phyloP scores from a whole-genome alignment of 2,797 vertebrate genomes.

The Epinephelus awoara region DNA sequence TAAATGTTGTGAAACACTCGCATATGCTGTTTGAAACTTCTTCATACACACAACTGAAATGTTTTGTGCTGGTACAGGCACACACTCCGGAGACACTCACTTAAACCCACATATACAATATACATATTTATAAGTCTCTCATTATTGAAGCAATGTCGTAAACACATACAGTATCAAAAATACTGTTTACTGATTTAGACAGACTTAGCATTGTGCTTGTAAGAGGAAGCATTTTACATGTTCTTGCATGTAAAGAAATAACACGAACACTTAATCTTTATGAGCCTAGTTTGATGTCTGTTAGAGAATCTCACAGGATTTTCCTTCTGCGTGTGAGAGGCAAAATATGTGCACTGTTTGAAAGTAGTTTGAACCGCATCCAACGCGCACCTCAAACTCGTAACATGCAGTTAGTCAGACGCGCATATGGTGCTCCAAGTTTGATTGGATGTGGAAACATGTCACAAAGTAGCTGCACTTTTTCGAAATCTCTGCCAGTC shows the following conservation, averaged over 20 bases:
- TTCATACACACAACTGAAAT: neutral
- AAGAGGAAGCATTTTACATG: neutral
- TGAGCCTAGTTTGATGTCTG: neutral
- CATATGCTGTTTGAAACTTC: neutral
- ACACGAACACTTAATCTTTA: neutral
- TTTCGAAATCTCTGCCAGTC: conserved; percentile 47
- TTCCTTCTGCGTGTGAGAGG: neutral
- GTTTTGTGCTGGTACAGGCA: neutral
- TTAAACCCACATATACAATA: neutral
- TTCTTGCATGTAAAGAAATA: neutral
- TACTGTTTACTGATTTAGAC: neutral
- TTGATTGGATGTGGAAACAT: conserved; percentile 66
- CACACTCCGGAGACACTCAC: neutral
- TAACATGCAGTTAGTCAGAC: conserved; percentile 33
- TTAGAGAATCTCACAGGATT: neutral
- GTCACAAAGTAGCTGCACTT: conserved; percentile 55
- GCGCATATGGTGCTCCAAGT: conserved; percentile 56
- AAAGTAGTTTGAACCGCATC: conserved; percentile 39
- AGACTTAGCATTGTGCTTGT: neutral
- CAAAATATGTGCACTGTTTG: conserved; percentile 5
- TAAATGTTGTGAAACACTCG: neutral
- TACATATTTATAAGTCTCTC: neutral
- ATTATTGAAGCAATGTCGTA: neutral
- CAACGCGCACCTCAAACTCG: conserved; percentile 29
- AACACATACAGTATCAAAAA: neutral